Percentiles rank a stretch among this genome's conserved stretches.
Evolutionary conservation across 2,888 invertebrate species (phyloP).

Genomic region (Rhyacophila evoluta): DNA sequence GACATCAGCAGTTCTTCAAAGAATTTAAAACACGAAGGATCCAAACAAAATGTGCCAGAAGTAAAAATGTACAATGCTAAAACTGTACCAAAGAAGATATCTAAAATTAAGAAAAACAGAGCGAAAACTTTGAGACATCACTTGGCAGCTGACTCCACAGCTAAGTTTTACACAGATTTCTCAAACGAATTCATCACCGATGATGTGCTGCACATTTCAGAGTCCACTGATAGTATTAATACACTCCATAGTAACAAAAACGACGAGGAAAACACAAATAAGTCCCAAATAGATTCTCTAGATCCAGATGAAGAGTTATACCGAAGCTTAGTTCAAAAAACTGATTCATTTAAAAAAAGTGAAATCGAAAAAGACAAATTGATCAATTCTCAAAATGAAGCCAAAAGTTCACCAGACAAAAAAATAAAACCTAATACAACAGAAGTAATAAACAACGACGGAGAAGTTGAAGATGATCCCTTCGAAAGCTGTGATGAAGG

Average conservation of each 20-base stretch:
- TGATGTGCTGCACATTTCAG: slow-evolving; percentile 73
- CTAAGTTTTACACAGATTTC: slow-evolving; percentile 77
- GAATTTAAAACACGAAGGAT: neutral
- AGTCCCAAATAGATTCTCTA: slow-evolving; percentile 28
- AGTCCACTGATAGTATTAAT: slow-evolving; percentile 74
- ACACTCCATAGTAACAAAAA: slow-evolving; percentile 61
- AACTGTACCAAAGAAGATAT: slow-evolving; percentile 78
- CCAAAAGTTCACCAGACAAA: slow-evolving; percentile 54
- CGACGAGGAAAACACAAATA: slow-evolving; percentile 56
- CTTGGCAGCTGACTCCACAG: slow-evolving; percentile 67
- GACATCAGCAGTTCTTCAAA: neutral
- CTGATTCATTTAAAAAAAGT: slow-evolving; percentile 70
- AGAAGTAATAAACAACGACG: slow-evolving; percentile 30
- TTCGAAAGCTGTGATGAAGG: slow-evolving; percentile 55
- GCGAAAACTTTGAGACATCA: slow-evolving; percentile 66
- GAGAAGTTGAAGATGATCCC: slow-evolving; percentile 46
- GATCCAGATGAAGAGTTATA: slow-evolving; percentile 68
- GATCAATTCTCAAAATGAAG: slow-evolving; percentile 57
- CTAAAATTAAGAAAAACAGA: slow-evolving; percentile 77
- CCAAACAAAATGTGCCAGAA: slow-evolving; percentile 58
- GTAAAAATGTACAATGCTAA: slow-evolving; percentile 76
- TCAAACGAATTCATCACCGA: slow-evolving; percentile 74
- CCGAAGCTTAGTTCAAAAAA: slow-evolving; percentile 67
- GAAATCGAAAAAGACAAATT: slow-evolving; percentile 67
- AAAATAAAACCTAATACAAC: slow-evolving; percentile 52